Percentiles rank a stretch among this genome's conserved stretches.
These are phyloP conservation scores for Tor tambroides DNA, from an alignment of 2,113 vertebrate genomes.

Conservation along the genomic window DNA sequence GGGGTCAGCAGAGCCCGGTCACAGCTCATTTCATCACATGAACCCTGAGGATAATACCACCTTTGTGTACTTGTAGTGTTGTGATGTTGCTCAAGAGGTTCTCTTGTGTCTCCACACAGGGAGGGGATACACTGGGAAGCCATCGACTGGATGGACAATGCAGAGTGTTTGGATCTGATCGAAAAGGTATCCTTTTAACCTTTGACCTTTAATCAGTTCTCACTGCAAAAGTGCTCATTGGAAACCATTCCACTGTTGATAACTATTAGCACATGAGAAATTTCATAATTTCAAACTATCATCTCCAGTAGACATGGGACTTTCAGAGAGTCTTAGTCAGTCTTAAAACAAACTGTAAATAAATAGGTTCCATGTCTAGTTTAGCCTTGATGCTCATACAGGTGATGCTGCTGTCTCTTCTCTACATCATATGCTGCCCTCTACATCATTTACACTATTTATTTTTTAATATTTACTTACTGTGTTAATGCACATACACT, in stretches of 20 bases:
- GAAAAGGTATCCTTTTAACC: slow-evolving; percentile 82
- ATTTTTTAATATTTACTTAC: too few relatives aligned
- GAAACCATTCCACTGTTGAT: not conserved
- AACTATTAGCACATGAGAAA: not conserved
- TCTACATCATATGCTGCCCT: not conserved
- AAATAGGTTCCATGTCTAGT: not conserved
- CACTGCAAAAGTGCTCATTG: not conserved
- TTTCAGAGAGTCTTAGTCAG: not conserved
- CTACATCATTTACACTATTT: not conserved
- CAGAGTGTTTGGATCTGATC: slow-evolving; percentile 91
- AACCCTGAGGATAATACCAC: slow-evolving; percentile 42
- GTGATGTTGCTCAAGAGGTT: slow-evolving; percentile 37
- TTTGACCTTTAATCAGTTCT: slow-evolving; percentile 2
- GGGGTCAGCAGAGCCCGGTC: slow-evolving; percentile 34
- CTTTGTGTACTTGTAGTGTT: slow-evolving; percentile 43
- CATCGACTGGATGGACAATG: slow-evolving; percentile 96
- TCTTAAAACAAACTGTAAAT: not conserved
- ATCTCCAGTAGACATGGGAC: not conserved
- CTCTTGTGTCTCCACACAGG: slow-evolving; percentile 70
- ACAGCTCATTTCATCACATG: slow-evolving; percentile 52
- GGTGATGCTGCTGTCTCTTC: not conserved
- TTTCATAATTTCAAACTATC: not conserved
- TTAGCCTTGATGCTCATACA: not conserved
- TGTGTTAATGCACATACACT: too few relatives aligned
- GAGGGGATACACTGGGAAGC: slow-evolving; percentile 93